These are phyloP conservation scores for Hystrix brachyura DNA, from an alignment of 2,113 vertebrate species.

Conservation along the genomic window DNA sequence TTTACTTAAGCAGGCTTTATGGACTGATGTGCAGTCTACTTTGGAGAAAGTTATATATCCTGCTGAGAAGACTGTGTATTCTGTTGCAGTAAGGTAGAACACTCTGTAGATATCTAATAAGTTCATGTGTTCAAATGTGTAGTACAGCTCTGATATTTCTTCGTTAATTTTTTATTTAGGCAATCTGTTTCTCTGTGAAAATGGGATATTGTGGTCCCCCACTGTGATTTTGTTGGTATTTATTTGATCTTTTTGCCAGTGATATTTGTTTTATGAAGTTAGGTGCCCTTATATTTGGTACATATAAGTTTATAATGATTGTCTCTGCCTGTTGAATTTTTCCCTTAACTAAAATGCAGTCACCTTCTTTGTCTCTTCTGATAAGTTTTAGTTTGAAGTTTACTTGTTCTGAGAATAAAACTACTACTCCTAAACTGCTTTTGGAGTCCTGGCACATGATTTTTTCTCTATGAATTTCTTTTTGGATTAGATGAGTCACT, in stretches of 20 bases:
- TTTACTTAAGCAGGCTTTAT: neutral
- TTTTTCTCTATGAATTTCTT: neutral
- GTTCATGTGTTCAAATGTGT: neutral
- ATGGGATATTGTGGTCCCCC: neutral
- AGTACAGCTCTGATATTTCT: neutral
- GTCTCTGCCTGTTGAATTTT: neutral
- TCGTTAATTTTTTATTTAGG: neutral
- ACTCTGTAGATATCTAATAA: neutral
- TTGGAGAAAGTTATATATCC: neutral
- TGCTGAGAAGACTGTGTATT: neutral
- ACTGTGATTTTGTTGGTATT: neutral
- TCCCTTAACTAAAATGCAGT: neutral
- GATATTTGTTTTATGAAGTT: neutral
- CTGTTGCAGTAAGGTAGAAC: neutral
- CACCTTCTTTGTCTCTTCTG: neutral
- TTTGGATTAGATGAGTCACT: neutral
- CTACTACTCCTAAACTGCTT: neutral
- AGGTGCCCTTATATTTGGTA: neutral
- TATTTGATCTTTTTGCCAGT: neutral
- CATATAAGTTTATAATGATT: neutral
- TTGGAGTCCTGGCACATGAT: neutral
- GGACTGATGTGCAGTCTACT: neutral
- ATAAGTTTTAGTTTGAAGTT: neutral
- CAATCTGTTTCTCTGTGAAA: neutral
- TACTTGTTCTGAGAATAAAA: neutral